Base-by-base conservation (phyloP, 1,140 invertebrate genomes). In the Neodiprion lecontei region DNA sequence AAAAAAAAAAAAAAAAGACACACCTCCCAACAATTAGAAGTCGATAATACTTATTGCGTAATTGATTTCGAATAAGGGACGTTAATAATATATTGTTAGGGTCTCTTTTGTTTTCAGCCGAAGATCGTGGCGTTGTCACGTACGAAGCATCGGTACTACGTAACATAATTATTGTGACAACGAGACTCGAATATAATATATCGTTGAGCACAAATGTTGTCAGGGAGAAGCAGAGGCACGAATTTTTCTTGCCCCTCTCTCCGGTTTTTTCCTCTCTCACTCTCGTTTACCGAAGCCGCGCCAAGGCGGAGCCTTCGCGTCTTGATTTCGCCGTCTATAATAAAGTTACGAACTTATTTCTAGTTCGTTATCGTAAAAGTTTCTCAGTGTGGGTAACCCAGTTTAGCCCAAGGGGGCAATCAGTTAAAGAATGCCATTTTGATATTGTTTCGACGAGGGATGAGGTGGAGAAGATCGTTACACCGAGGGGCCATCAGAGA, bases 321-420 rank as follows among this genome's bases (percentile, higher is more conserved):
- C 53, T 61, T 61, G 53, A 61, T 61, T 61, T 61, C 53, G 53
- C 53, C 53, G 53, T 61, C 53, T 61, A 77, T 78, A 82, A 83
- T 81, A 83, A 83, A 83, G 82, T 83, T 83, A 82, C 80, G 78
- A 83, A 83, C 77, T 82, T 82, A 82, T 83, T 83, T 79, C 80
- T 79, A 80, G 78, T 83, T 83, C 81, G 82, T 83, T 83, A 82
- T 83, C 82, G 81, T 83, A 82, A 82, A 83, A 83, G 80, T 82
- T 82, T 28, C 76, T 72, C 76, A 74, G 70, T 78, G 72, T 72
- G 17, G 76, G 49, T 77, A 66, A 17, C 61, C 78, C 76, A 73
- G 69, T 74, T 78, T 82, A 79, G 79, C 81, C 80, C 81, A 75
- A 75, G 79, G 81, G 81, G 79, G 77, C 79, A 81, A 83, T 83